A percentile compares a stretch with the other conserved stretches of the same genome.
Conservation (phyloP, 2,113 vertebrate species). For the Nycticryphes semicollaris region DNA sequence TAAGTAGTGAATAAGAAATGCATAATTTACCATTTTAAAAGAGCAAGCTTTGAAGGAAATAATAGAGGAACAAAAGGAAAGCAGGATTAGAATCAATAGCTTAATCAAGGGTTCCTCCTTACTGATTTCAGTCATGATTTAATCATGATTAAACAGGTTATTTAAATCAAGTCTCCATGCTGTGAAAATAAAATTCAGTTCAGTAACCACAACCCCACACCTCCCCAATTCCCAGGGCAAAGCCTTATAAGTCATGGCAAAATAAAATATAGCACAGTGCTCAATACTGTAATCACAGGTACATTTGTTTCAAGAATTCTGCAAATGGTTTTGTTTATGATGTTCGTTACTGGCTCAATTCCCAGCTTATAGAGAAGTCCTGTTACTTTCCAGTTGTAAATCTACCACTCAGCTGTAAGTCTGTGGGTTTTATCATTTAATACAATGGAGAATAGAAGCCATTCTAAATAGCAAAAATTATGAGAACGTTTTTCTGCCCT, state of each 20-base stretch:
- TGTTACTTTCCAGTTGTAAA: background rate
- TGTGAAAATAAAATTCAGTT: constrained; percentile 11
- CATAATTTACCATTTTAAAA: background rate
- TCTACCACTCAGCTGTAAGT: background rate
- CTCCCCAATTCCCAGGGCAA: background rate
- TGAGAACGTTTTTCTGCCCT: background rate
- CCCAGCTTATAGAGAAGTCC: background rate
- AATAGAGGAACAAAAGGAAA: background rate
- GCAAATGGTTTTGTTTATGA: background rate
- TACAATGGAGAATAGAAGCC: constrained; percentile 24
- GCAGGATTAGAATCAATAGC: constrained; percentile 18
- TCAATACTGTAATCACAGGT: background rate
- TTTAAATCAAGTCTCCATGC: background rate
- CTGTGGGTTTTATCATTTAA: constrained; percentile 26
- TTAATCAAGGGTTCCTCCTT: constrained; percentile 6
- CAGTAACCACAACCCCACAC: background rate
- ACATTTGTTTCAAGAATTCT: background rate
- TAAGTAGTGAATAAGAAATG: background rate
- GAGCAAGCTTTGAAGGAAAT: background rate
- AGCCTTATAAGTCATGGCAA: background rate
- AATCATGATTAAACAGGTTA: constrained; percentile 5
- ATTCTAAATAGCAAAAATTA: background rate
- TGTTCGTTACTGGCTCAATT: background rate
- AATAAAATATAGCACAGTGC: background rate
- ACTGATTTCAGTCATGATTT: constrained; percentile 24